phyloP scores from a whole-genome alignment of 2,797 vertebrate genomes.

The Sarcophilus harrisii region DNA sequence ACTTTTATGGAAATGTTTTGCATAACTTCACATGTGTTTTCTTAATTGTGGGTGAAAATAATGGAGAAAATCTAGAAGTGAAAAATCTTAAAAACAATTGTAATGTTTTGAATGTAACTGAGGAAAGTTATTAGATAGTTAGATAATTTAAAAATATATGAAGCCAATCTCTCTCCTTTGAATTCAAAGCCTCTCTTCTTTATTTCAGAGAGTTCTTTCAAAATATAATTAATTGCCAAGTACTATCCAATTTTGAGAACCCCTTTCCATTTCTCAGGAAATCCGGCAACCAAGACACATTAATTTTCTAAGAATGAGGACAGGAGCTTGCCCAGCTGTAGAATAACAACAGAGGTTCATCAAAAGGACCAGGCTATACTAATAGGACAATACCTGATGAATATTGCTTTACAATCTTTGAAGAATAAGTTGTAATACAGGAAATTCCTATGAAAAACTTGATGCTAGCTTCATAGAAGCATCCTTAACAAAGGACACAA shows the following conservation, averaged over 20 bases:
- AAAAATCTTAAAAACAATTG: too few relatives aligned
- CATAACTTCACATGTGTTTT: too few relatives aligned
- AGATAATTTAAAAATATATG: too few relatives aligned
- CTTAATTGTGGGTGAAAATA: too few relatives aligned
- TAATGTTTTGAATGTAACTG: too few relatives aligned
- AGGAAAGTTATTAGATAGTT: too few relatives aligned
- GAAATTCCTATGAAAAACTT: background rate
- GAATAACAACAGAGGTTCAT: background rate
- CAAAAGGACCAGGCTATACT: background rate
- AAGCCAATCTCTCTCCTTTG: background rate
- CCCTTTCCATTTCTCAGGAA: background rate
- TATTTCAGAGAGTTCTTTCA: background rate
- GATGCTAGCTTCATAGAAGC: conserved; percentile 9
- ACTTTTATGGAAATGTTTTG: too few relatives aligned
- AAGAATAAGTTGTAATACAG: background rate
- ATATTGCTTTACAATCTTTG: background rate
- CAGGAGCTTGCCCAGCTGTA: background rate
- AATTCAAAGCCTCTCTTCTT: background rate
- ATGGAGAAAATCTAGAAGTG: too few relatives aligned
- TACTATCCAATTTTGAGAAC: background rate
- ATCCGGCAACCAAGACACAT: background rate
- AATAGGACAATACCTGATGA: background rate
- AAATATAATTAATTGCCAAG: background rate
- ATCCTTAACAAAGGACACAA: background rate
- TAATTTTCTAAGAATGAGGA: background rate